phyloP scores from a whole-genome alignment of 2,113 vertebrate species.

The Lonchura striata region DNA sequence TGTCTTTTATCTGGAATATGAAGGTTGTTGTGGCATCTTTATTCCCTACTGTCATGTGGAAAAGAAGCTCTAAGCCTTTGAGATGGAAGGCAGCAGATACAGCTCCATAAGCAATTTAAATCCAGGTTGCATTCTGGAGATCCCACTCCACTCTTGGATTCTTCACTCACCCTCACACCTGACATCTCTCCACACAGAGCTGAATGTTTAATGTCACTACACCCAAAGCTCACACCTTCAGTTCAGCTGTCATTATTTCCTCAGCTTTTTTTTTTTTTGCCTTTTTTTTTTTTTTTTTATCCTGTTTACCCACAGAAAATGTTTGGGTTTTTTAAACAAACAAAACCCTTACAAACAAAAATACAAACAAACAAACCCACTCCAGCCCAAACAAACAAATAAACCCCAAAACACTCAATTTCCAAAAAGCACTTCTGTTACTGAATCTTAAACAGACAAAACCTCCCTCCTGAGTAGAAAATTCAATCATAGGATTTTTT shows the following conservation, averaged over 20 bases:
- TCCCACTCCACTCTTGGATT: not conserved
- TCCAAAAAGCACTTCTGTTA: not conserved
- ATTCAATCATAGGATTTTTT: not conserved
- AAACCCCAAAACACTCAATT: not conserved
- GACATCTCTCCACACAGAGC: not conserved
- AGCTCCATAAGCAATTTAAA: not conserved
- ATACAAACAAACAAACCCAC: not conserved
- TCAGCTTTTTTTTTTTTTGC: not conserved
- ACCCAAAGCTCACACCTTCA: not conserved
- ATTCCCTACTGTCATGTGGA: not conserved
- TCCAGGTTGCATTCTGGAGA: not conserved
- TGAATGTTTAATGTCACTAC: not conserved
- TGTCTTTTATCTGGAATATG: not conserved
- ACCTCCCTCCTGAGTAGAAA: not conserved
- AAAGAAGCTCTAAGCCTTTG: not conserved
- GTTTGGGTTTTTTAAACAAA: not conserved
- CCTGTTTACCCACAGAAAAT: not conserved
- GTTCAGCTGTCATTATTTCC: not conserved
- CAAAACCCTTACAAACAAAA: not conserved
- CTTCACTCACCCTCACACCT: not conserved
- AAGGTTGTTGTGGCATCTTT: slow-evolving; percentile 8
- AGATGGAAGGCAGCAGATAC: not conserved
- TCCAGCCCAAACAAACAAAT: not conserved
- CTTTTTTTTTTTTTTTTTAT: not conserved
- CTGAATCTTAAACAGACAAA: not conserved